A percentile compares a stretch with the other conserved stretches of the same genome.
These are phyloP conservation scores for Hoplodrina blanda DNA, from an alignment of 2,888 invertebrate species.

Conservation along the genomic window DNA sequence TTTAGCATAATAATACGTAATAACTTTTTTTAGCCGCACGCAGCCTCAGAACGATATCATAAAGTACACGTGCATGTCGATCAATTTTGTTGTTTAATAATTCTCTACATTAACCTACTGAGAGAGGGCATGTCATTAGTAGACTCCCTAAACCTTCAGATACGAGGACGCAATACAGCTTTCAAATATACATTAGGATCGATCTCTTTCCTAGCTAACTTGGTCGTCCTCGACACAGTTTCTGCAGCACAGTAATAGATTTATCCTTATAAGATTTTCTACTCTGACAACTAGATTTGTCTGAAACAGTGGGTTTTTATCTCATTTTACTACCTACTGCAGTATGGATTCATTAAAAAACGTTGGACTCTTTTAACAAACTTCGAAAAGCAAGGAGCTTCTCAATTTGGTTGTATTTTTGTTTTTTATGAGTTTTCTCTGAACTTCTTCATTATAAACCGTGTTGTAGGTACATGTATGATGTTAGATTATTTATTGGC, in stretches of 20 bases:
- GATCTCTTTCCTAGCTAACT: slow-evolving; percentile 71
- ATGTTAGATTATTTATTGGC: too few species aligned
- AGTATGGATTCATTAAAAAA: too few species aligned
- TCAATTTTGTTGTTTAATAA: slow-evolving; percentile 30
- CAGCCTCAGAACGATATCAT: not conserved
- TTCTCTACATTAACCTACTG: slow-evolving; percentile 20
- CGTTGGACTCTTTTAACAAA: not conserved
- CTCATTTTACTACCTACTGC: not conserved
- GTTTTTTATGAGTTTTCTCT: too few species aligned
- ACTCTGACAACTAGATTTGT: slow-evolving; percentile 10
- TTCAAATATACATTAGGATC: slow-evolving; percentile 55
- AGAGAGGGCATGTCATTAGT: slow-evolving; percentile 2
- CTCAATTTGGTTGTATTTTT: too few species aligned
- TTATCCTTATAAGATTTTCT: slow-evolving; percentile 46
- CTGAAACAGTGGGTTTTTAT: slow-evolving; percentile 8
- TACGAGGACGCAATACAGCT: slow-evolving; percentile 14
- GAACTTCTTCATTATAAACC: too few species aligned
- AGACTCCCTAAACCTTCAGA: slow-evolving; percentile 8
- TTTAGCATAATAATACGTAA: not conserved
- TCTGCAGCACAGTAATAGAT: slow-evolving; percentile 46
- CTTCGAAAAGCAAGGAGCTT: too few species aligned
- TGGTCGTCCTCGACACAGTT: slow-evolving; percentile 74
- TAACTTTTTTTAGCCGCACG: slow-evolving; percentile 1
- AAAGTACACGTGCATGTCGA: slow-evolving; percentile 11
- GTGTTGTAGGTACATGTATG: too few species aligned